Evolutionary conservation across 1,140 invertebrate genomes (phyloP).

Genomic region (Coptotermes formosanus): DNA sequence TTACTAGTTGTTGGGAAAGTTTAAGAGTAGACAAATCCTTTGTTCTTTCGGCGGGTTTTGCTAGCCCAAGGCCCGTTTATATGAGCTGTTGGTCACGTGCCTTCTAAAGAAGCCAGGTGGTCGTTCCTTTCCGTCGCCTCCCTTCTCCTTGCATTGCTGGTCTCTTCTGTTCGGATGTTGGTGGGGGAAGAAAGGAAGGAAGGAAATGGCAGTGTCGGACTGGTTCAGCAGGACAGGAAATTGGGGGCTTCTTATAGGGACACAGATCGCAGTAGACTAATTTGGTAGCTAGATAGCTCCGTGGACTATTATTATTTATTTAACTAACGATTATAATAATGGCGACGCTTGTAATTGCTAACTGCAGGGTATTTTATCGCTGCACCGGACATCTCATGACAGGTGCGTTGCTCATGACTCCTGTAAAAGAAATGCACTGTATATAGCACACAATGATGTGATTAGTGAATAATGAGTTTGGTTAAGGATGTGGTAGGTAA

Average conservation of each 20-base stretch:
- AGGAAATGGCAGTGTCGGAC: background rate
- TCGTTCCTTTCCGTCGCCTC: background rate
- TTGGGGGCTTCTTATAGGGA: background rate
- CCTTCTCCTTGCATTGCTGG: background rate
- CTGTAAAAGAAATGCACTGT: too few species aligned
- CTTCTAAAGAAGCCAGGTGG: background rate
- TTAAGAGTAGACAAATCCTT: background rate
- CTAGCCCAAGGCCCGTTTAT: background rate
- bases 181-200: background rate
- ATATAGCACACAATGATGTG: too few species aligned
- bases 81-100: background rate
- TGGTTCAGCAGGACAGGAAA: background rate
- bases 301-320: too few species aligned
- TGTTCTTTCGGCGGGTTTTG: background rate
- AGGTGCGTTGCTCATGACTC: too few species aligned
- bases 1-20: background rate
- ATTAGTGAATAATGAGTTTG: too few species aligned
- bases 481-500: too few species aligned
- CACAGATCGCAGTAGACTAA: too few species aligned
- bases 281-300: too few species aligned
- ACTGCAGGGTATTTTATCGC: too few species aligned
- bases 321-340: too few species aligned
- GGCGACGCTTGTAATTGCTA: too few species aligned
- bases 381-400: too few species aligned
- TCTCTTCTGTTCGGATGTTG: background rate